phyloP scores from a whole-genome alignment of 2,888 invertebrate genomes.

The Drosophila dives region DNA sequence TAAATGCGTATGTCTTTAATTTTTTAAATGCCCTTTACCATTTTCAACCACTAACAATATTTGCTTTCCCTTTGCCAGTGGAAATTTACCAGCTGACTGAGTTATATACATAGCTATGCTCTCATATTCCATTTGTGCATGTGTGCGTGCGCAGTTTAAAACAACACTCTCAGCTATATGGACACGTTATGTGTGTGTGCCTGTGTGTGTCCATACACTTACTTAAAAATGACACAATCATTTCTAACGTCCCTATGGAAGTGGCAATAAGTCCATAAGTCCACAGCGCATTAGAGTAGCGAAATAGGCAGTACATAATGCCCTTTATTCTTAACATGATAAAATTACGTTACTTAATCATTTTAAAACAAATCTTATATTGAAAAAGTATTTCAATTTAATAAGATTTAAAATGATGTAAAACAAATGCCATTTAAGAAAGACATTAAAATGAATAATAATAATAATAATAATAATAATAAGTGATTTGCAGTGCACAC shows the following conservation, averaged over 20 bases:
- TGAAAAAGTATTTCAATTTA: background rate
- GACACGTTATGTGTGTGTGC: background rate
- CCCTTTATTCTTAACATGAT: background rate
- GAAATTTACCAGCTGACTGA: slow-evolving; percentile 51
- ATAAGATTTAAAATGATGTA: background rate
- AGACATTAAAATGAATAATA: background rate
- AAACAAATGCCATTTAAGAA: background rate
- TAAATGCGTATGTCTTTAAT: slow-evolving; percentile 26
- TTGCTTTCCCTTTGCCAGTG: slow-evolving; percentile 33
- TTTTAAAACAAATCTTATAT: background rate
- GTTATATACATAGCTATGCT: slow-evolving; percentile 9
- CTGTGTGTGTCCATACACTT: background rate
- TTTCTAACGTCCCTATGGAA: background rate
- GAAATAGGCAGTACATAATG: background rate
- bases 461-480: too few species aligned
- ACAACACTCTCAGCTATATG: background rate
- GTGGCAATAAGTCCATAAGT: background rate
- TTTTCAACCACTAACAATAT: slow-evolving; percentile 48
- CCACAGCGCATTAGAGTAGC: background rate
- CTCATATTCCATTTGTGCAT: slow-evolving; percentile 10
- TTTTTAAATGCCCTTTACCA: slow-evolving; percentile 29
- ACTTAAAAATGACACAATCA: background rate
- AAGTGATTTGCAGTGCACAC: background rate
- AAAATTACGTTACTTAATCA: background rate
- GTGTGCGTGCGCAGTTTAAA: background rate